Conservation (phyloP, 2,888 invertebrate species). For the Cylloceria caligata region DNA sequence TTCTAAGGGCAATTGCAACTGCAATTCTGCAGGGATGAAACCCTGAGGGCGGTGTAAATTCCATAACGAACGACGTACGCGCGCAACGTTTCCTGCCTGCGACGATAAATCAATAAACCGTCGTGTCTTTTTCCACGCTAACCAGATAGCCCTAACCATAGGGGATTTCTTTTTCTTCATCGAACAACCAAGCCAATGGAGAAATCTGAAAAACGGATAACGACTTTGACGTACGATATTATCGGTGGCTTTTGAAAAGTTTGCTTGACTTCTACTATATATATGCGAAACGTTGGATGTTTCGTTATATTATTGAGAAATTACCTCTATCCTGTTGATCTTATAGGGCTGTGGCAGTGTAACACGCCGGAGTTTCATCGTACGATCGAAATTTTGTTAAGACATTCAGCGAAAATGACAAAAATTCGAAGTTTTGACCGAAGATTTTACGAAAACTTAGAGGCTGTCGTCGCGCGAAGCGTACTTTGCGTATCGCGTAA, state of each 20-base stretch:
- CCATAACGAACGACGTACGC: constrained; percentile 47
- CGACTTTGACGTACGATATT: not conserved
- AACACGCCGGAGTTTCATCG: not conserved
- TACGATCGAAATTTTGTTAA: not conserved
- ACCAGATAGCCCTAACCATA: constrained; percentile 14
- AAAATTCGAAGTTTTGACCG: not conserved
- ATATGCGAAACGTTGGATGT: not conserved
- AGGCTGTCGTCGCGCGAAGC: no score
- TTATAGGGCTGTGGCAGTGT: not conserved
- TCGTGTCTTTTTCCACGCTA: constrained; percentile 38
- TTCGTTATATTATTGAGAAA: not conserved
- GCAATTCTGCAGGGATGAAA: constrained; percentile 14
- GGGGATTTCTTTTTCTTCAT: constrained; percentile 10
- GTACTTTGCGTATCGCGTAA: no score
- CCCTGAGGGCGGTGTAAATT: constrained; percentile 59
- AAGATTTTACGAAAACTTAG: not conserved
- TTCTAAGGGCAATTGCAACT: constrained; percentile 27
- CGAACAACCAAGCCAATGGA: not conserved
- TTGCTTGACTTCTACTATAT: not conserved
- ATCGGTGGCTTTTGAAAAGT: not conserved
- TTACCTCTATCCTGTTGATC: not conserved
- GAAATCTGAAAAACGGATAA: not conserved
- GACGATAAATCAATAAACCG: constrained; percentile 59
- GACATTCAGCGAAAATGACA: not conserved
- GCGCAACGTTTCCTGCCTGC: constrained; percentile 42